phyloP scores from a whole-genome alignment of 2,888 invertebrate genomes.

The Ochlodes sylvanus region DNA sequence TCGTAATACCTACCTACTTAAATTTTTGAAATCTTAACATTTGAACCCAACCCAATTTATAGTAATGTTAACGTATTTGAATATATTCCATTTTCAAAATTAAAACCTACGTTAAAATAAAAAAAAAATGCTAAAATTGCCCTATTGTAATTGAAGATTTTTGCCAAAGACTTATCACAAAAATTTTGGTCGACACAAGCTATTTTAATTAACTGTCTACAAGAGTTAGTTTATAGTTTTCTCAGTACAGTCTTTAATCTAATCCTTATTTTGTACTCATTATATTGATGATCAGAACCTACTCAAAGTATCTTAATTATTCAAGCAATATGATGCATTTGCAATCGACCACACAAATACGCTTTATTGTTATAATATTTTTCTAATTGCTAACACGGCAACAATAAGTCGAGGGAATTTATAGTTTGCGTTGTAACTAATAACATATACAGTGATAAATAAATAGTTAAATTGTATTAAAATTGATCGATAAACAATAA shows the following conservation, averaged over 20 bases:
- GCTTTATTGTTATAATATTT: constrained; percentile 35
- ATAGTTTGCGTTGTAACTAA: constrained; percentile 63
- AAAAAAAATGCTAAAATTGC: constrained; percentile 22
- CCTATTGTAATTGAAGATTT: constrained; percentile 29
- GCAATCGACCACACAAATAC: constrained; percentile 33
- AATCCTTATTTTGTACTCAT: constrained; percentile 21
- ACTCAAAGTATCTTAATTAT: constrained; percentile 18
- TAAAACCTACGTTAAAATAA: constrained; percentile 27
- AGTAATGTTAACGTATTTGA: constrained; percentile 30
- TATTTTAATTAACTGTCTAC: constrained; percentile 3
- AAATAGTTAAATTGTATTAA: constrained; percentile 61
- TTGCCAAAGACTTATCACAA: constrained; percentile 32
- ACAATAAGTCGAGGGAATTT: constrained; percentile 77
- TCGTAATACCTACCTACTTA: constrained; percentile 23
- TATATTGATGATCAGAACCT: constrained; percentile 20
- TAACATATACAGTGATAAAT: constrained; percentile 51
- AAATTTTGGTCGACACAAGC: constrained; percentile 17
- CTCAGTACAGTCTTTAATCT: background rate
- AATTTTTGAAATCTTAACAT: constrained; percentile 28
- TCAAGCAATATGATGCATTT: constrained; percentile 33
- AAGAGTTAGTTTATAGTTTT: constrained; percentile 2
- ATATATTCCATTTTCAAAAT: constrained; percentile 34
- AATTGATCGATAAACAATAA: constrained; percentile 63
- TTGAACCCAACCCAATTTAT: constrained; percentile 23
- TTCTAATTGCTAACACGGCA: constrained; percentile 43